Evolutionary conservation across 1,140 invertebrate genomes (phyloP), one percentile per base, ranked within the genome.

Genomic region (Euwallacea fornicatus): DNA sequence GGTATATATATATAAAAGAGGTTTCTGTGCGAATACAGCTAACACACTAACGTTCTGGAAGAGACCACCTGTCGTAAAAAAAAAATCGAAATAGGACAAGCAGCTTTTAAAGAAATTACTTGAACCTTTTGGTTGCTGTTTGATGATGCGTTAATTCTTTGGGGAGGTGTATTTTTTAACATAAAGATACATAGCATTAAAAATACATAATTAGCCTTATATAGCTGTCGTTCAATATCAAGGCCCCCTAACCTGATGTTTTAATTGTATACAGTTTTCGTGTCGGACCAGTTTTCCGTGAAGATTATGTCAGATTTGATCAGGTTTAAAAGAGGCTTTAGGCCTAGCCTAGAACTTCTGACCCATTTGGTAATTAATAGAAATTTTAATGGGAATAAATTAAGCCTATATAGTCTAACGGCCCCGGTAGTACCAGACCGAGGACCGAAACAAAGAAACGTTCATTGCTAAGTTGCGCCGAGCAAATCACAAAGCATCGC

Each of bases 361-460:
- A 68, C 66, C 66, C 58, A 68, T 68, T 60, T 68, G 46, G 66
- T 68, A 68, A 68, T 68, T 68, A 68, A 60, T 61, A 68, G 66
- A 61, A 61, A 61, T n/a, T 9, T 43, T 9, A 43, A 61, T 61
- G 59, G 33, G 59, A 61, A 61, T 61, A 61, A 61, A 42, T 61
- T 61, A 33, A 33, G 21, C 21, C 21, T 33, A 33, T 33, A 33
- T 33, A 33, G 21, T 33, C 21, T 33, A 33, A 33, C 21, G 21
- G 21, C 21, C 4, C 21, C 21, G 21, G 21, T 33, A 33, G 1
- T 33, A 33, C 21, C 21, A 33, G 21, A 33, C 21, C 1, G 21
- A 2, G 21, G 21, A 1, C 21, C 21, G 21, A 33, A 33, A 33
- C 21, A 33, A 33, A 33, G 21, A 33, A 33, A 33, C 21, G 21